phyloP scores from a whole-genome alignment of 1,140 invertebrate genomes.

The Patella vulgata region DNA sequence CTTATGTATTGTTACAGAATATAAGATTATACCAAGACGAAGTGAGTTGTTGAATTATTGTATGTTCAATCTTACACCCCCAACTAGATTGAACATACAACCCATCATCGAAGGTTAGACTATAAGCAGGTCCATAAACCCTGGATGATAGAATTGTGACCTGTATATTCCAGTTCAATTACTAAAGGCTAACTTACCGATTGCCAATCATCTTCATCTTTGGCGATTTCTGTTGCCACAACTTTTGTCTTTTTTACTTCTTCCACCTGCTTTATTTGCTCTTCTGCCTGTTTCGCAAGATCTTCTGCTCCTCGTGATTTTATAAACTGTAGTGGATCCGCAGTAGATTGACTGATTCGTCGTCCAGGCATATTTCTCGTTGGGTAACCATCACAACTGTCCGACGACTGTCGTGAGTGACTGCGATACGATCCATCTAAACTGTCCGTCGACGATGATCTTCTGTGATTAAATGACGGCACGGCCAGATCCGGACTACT shows the following conservation, averaged over 20 bases:
- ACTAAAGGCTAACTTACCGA: slow-evolving; percentile 83
- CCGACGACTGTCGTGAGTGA: slow-evolving; percentile 63
- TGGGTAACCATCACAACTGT: slow-evolving; percentile 65
- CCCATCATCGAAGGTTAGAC: too few species aligned
- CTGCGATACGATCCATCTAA: slow-evolving; percentile 43
- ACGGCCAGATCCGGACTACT: slow-evolving; percentile 51
- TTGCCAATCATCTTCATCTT: slow-evolving; percentile 87
- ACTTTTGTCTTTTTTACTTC: slow-evolving; percentile 83
- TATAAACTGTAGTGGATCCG: slow-evolving; percentile 88
- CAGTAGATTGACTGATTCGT: slow-evolving; percentile 26
- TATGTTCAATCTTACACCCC: too few species aligned
- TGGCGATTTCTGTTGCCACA: slow-evolving; percentile 70
- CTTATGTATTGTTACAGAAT: too few species aligned
- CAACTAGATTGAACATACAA: too few species aligned
- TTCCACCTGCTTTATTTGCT: slow-evolving; percentile 85
- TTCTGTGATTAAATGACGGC: slow-evolving; percentile 28
- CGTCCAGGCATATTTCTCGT: slow-evolving; percentile 60
- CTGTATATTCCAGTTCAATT: too few species aligned
- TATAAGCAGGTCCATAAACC: too few species aligned
- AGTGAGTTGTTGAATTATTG: too few species aligned
- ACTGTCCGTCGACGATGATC: slow-evolving; percentile 60
- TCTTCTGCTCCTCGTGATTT: slow-evolving; percentile 67
- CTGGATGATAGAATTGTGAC: too few species aligned
- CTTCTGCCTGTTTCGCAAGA: slow-evolving; percentile 83
- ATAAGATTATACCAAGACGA: too few species aligned